Base-by-base conservation (phyloP, 2,888 invertebrate species). In the Cataglyphis albicans region DNA sequence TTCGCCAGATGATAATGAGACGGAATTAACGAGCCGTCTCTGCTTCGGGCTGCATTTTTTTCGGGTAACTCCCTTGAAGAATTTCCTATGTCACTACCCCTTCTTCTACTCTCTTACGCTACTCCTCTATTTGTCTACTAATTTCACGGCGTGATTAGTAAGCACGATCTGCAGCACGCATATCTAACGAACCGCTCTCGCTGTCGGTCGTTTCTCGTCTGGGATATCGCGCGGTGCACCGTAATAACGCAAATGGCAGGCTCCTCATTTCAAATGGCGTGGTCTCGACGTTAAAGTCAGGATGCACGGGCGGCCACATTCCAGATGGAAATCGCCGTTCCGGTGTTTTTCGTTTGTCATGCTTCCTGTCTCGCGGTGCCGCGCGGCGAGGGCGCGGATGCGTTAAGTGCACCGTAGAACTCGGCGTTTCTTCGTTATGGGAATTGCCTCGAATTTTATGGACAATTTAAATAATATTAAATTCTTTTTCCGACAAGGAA, bases 71-170 rank as follows among this genome's bases (percentile, higher is more conserved):
- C 78, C 61, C 63, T 81, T 74, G 9, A 44, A 44, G 65, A 81
- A 82, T 84, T 78, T 65, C 89, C 25, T 25, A 86, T 92, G 91
- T 92, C 90, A 86, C 89, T 88, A 87, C 86, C 81, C 88, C 88
- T 73, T 78, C 87, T 81, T 65, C 57, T 67, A 18, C n/a, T 38
- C 18, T 25, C 1, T 63, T 57, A 21, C 25, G 10, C 67, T n/a
- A 21, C 12, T 70, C 57, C 57, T 81, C 59, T 57, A 70, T 73
- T 57, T 76, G 84, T 67, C 48, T 48, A 57, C 63, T 74, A 78
- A 76, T 65, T 82, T 68, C 78, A 83, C 81, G 78, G 57, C 44
- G 70, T 63, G 81, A 72, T 57, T 82, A 78, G 81, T 85, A 85
- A 81, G 55, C 38, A 38, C 25, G 81, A 72, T 68, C 57, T 55